Evolutionary conservation across 2,113 vertebrate genomes (phyloP).

Genomic region (Fukomys damarensis): DNA sequence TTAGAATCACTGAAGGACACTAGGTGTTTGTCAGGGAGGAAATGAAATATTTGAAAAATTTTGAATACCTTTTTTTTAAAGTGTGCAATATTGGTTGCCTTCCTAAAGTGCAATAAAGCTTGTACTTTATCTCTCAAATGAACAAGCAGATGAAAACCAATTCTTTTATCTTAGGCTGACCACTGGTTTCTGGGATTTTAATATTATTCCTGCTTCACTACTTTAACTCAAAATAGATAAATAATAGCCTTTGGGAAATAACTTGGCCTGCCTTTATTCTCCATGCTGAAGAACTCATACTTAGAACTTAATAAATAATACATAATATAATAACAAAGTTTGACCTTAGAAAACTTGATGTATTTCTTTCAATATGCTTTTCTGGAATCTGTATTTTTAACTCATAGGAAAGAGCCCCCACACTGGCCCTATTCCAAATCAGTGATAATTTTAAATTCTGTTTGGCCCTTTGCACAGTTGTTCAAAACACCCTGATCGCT

Average conservation of each 20-base stretch:
- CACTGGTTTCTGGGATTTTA: constrained; percentile 31
- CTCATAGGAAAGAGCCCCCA: not conserved
- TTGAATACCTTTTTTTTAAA: not conserved
- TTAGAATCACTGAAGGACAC: not conserved
- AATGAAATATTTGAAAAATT: constrained; percentile 54
- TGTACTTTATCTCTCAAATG: constrained; percentile 19
- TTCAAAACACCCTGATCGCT: rapidly evolving
- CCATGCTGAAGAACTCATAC: not conserved
- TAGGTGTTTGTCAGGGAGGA: not conserved
- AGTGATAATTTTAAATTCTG: rapidly evolving
- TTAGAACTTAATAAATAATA: constrained; percentile 36
- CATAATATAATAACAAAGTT: not conserved
- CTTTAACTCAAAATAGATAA: constrained; percentile 48
- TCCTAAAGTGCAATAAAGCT: constrained; percentile 19
- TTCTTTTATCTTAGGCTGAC: constrained; percentile 24
- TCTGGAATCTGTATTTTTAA: not conserved
- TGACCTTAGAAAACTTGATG: not conserved
- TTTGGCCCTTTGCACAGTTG: rapidly evolving
- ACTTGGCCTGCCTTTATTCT: not conserved
- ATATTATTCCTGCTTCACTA: constrained; percentile 11
- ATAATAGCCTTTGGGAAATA: constrained; percentile 55
- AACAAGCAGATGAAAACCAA: not conserved
- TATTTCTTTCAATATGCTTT: not conserved
- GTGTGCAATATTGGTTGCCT: not conserved
- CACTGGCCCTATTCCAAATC: rapidly evolving